Conservation (phyloP, 1,140 invertebrate species). For the Plutomurus gul region DNA sequence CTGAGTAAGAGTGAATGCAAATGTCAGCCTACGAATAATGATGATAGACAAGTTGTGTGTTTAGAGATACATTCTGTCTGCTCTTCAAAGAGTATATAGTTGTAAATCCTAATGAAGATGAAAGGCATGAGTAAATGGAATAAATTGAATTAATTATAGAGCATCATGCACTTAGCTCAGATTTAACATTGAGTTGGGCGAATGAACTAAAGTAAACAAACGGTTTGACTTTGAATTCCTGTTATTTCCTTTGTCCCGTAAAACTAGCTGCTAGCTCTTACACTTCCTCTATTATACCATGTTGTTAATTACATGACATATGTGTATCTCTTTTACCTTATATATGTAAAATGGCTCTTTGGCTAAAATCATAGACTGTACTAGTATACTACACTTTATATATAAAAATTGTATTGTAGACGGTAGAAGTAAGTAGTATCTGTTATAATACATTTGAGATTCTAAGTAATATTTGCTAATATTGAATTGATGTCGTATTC, state of each 20-base stretch:
- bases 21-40: no score
- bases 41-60: no score
- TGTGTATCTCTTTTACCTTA: not conserved
- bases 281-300: not conserved
- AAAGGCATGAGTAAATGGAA: not conserved
- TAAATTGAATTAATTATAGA: constrained; percentile 20
- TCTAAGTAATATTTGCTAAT: no score
- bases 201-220: not conserved
- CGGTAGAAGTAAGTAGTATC: no score
- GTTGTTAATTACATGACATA: not conserved
- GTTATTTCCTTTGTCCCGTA: not conserved
- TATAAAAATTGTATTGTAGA: no score
- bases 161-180: not conserved
- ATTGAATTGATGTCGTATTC: no score
- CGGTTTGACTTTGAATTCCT: constrained; percentile 13
- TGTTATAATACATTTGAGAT: no score
- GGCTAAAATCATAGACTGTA: no score
- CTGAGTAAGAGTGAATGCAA: no score
- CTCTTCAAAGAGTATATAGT: not conserved
- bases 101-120: constrained; percentile 14
- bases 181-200: constrained; percentile 25
- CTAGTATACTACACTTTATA: no score
- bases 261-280: not conserved
- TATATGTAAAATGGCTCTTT: no score
- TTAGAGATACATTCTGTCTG: no score